Percentiles rank a stretch among this genome's conserved stretches.
Evolutionary conservation across 2,797 vertebrate species (phyloP).

Genomic region (Takifugu ocellatus): DNA sequence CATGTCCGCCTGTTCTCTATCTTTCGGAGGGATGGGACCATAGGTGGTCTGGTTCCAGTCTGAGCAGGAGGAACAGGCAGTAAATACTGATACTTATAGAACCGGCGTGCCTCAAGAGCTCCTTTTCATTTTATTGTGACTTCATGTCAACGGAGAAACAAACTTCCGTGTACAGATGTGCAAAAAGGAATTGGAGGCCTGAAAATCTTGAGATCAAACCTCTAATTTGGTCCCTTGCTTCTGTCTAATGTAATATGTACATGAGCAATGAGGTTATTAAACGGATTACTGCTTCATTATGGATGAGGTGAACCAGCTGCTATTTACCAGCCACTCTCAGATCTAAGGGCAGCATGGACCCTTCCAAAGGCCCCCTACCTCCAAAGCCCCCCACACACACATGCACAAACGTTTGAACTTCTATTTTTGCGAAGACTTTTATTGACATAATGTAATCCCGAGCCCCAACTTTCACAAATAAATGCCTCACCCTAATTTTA

Average conservation of each 20-base stretch:
- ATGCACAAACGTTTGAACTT: slow-evolving; percentile 18
- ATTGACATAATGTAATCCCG: slow-evolving; percentile 6
- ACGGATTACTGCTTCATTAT: slow-evolving; percentile 74
- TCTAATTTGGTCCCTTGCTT: slow-evolving; percentile 71
- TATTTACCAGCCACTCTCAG: slow-evolving; percentile 72
- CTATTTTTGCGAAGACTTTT: too few species aligned
- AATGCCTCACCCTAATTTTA: too few species aligned
- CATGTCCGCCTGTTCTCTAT: slow-evolving; percentile 88
- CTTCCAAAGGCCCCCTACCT: slow-evolving; percentile 27
- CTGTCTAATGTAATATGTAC: slow-evolving; percentile 81
- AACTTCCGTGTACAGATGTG: slow-evolving; percentile 36
- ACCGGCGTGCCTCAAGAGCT: too few species aligned
- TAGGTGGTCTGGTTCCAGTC: slow-evolving; percentile 94
- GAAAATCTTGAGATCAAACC: slow-evolving; percentile 68
- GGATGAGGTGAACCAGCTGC: slow-evolving; percentile 80
- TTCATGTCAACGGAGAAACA: slow-evolving; percentile 6
- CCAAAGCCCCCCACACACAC: slow-evolving; percentile 20
- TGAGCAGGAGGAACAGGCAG: slow-evolving; percentile 45
- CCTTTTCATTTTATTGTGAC: neutral
- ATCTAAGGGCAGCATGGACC: slow-evolving; percentile 67
- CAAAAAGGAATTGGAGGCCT: slow-evolving; percentile 46
- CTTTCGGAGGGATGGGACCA: slow-evolving; percentile 78
- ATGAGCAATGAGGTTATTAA: slow-evolving; percentile 66
- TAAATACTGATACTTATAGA: neutral
- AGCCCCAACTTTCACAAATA: neutral